Evolutionary conservation across 2,113 vertebrate species (phyloP).

Genomic region (Colistium nudipinnis): DNA sequence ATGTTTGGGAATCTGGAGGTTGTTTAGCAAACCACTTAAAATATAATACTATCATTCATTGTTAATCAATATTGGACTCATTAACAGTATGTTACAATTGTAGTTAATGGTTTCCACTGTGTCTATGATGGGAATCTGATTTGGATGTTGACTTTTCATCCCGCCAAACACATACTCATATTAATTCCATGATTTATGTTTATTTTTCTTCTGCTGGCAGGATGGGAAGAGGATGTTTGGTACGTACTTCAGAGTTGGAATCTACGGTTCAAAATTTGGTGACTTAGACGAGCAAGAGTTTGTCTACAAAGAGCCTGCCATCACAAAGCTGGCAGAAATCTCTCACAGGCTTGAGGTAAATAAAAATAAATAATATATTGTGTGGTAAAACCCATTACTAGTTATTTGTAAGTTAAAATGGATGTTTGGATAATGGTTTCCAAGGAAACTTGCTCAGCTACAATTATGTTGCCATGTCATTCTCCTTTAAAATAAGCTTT

Average conservation of each 20-base stretch:
- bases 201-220: constrained; percentile 71
- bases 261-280: constrained; percentile 97
- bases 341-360: constrained; percentile 95
- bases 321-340: constrained; percentile 97
- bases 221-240: constrained; percentile 99
- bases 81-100: no score
- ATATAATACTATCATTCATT: no score
- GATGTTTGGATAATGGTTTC: background rate
- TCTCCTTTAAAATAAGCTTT: background rate
- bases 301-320: constrained; percentile 98
- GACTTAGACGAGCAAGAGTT: constrained; percentile 99
- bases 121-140: background rate
- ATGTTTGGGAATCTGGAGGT: background rate
- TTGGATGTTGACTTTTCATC: background rate
- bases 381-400: background rate
- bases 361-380: background rate
- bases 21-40: no score
- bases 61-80: background rate
- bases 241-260: constrained; percentile 97
- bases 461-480: no score
- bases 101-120: background rate
- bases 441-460: no score
- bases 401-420: background rate
- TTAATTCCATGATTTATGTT: constrained; percentile 5
- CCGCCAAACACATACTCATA: background rate